These are phyloP conservation scores for Ostrea edulis DNA, from an alignment of 1,140 invertebrate genomes.

Conservation along the genomic window DNA sequence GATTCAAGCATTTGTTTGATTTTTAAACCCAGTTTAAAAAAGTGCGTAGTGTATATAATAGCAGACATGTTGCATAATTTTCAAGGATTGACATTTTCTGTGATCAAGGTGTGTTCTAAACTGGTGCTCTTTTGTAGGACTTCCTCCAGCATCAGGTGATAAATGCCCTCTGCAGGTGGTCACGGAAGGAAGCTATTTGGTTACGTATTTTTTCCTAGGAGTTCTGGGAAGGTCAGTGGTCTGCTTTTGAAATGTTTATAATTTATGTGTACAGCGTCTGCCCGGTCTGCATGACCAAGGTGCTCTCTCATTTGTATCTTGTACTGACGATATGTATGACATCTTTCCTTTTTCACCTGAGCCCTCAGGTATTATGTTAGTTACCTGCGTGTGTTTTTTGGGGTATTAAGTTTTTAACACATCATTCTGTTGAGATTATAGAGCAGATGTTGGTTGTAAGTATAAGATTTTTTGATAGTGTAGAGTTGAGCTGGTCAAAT, in stretches of 20 bases:
- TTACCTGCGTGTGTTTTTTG: background rate
- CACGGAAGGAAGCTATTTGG: too few relatives aligned
- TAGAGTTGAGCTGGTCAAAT: background rate
- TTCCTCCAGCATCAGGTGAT: too few relatives aligned
- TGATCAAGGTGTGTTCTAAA: too few relatives aligned
- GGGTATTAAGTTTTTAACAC: slow-evolving; percentile 31
- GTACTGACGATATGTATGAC: background rate
- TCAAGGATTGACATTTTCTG: too few relatives aligned
- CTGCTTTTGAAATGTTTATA: background rate
- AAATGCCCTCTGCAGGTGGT: too few relatives aligned
- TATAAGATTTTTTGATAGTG: background rate
- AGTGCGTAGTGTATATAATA: too few relatives aligned
- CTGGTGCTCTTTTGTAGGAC: too few relatives aligned
- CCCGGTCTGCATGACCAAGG: background rate
- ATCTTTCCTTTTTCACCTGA: background rate
- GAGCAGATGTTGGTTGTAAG: background rate
- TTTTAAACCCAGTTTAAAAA: too few relatives aligned
- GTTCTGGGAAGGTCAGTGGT: background rate
- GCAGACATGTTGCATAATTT: too few relatives aligned
- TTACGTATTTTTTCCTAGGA: background rate
- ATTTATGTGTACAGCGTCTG: background rate
- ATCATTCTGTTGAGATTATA: background rate
- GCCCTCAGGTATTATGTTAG: background rate
- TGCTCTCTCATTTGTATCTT: background rate
- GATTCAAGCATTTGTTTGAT: too few relatives aligned